Base-by-base conservation (phyloP, 2,888 invertebrate genomes). In the Ormyrus thymus region DNA sequence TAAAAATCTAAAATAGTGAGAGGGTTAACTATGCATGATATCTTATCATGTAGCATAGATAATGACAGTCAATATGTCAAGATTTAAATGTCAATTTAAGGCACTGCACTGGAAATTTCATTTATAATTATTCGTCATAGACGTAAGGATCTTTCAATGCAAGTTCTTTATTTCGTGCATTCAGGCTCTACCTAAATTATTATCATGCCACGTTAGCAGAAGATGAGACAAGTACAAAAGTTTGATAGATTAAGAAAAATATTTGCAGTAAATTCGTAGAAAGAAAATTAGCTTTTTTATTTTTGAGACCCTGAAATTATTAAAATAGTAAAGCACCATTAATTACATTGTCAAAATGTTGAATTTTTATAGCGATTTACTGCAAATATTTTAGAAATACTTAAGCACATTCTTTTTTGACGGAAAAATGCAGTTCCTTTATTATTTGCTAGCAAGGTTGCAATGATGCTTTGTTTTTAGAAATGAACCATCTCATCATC, bases 171-270 rank as follows among this genome's bases (percentile, higher is more conserved):
- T 78, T 79, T 83, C 87, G 87, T 87, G 87, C 87, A 86, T 83
- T 84, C 81, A 86, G 84, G 85, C 85, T 84, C 83, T 83, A 82
- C 79, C 83, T 84, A 72, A 66, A 72, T 71, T 79, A 69, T 68
- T 56, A 81, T 85, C 87, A 87, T 87, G 87, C 87, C 84, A 85
- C 85, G 83, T 86, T 86, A 87, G 84, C 80, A 81, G 82, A 82
- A 75, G 79, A 80, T 81, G 78, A 81, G 78, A 78, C 59, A 50
- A 64, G 29, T 62, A 7, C n/a, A 75, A 74, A 65, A 29, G 46
- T 53, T 51, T 62, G 7, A 51, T 29, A 58, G 50, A 70, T 15
- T 51, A 66, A 43, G 61, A 8, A 48, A 62, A n/a, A 61, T 29
- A 68, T 78, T 68, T 81, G 69, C 53, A 75, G 66, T 65, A 76